Conservation (phyloP, 1,140 invertebrate genomes). For the Pseudomyrmex gracilis region DNA sequence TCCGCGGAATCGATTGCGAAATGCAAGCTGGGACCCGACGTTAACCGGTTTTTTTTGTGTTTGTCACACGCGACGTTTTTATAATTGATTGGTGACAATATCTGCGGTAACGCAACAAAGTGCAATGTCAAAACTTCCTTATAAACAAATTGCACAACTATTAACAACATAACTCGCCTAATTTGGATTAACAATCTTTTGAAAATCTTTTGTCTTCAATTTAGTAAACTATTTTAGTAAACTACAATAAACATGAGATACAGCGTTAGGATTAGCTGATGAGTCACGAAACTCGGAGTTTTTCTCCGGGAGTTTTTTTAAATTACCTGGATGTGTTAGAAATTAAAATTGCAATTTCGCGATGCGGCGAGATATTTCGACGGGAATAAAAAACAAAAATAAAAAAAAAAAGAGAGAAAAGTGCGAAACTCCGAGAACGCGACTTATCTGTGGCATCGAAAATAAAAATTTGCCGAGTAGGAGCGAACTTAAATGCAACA, state of each 20-base stretch:
- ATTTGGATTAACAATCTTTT: too few relatives aligned
- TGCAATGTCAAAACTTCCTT: background rate
- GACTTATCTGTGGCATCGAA: background rate
- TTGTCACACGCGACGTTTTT: conserved; percentile 3
- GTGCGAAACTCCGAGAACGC: background rate
- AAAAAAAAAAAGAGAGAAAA: background rate
- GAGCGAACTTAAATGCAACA: background rate
- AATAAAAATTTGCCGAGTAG: background rate
- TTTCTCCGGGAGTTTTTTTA: too few relatives aligned
- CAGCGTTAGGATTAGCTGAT: too few relatives aligned
- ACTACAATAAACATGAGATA: too few relatives aligned
- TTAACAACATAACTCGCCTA: background rate
- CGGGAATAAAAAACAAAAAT: background rate
- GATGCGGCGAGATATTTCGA: background rate
- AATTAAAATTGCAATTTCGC: too few relatives aligned
- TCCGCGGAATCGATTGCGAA: background rate
- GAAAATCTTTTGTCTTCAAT: too few relatives aligned
- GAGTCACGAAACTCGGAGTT: too few relatives aligned
- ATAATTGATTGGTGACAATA: conserved; percentile 3
- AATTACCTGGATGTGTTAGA: too few relatives aligned
- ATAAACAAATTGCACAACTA: background rate
- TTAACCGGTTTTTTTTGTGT: background rate
- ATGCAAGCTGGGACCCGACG: background rate
- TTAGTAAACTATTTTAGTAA: too few relatives aligned
- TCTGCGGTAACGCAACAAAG: background rate